These are phyloP conservation scores for Corythucha ciliata DNA, from an alignment of 2,888 invertebrate genomes.

Conservation along the genomic window DNA sequence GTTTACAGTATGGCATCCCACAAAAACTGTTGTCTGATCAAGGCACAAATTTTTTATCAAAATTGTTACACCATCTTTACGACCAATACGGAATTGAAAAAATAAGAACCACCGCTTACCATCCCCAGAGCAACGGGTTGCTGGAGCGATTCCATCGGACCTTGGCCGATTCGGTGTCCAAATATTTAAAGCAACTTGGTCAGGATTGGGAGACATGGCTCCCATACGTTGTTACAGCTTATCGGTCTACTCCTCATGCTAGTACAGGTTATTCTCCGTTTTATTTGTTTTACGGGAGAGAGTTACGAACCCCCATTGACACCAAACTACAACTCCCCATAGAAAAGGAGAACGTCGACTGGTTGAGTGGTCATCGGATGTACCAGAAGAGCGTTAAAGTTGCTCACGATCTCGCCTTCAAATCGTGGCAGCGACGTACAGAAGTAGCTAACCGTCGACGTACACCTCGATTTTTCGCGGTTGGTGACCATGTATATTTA, in stretches of 20 bases:
- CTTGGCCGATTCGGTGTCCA: conserved; percentile 37
- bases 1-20: conserved; percentile 40
- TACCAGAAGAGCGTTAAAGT: too few species aligned
- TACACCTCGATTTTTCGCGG: too few species aligned
- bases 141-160: conserved; percentile 38
- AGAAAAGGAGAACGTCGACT: too few species aligned
- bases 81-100: too few species aligned
- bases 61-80: too few species aligned
- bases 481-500: too few species aligned
- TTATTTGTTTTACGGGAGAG: conserved; percentile 19
- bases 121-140: conserved; percentile 34
- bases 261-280: conserved; percentile 30
- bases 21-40: conserved; percentile 40
- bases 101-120: conserved; percentile 37
- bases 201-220: conserved; percentile 39
- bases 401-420: too few species aligned
- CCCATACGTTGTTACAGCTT: conserved; percentile 36
- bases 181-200: conserved; percentile 35
- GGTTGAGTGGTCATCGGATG: too few species aligned
- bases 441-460: too few species aligned
- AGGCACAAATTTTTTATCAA: conserved; percentile 40
- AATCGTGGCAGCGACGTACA: too few species aligned
- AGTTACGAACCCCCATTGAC: too few species aligned
- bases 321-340: too few species aligned
- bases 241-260: conserved; percentile 36